Evolutionary conservation across 2,888 invertebrate species (phyloP).

Genomic region (Morpho helenor): DNA sequence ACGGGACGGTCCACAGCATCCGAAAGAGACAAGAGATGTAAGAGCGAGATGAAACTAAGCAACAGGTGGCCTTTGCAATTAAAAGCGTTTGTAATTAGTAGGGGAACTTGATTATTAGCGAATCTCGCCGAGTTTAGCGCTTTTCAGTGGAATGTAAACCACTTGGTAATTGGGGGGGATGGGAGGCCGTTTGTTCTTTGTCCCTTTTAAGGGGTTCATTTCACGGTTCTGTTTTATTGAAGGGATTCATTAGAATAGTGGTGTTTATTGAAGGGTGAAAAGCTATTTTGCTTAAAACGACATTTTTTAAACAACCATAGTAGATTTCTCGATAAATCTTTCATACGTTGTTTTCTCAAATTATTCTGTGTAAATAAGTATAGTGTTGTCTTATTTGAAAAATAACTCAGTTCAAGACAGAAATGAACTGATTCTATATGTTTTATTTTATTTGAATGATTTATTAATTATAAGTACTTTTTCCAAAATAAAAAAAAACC

Average conservation of each 20-base stretch:
- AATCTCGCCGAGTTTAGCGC: constrained; percentile 61
- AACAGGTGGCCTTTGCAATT: constrained; percentile 77
- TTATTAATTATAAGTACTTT: no score
- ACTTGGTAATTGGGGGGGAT: constrained; percentile 51
- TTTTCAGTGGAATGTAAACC: constrained; percentile 66
- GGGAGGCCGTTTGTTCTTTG: constrained; percentile 25
- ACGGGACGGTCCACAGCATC: constrained; percentile 70
- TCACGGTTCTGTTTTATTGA: constrained; percentile 17
- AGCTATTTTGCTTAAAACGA: no score
- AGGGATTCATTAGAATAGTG: neutral
- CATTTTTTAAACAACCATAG: no score
- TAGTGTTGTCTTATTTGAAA: no score
- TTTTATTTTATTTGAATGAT: no score
- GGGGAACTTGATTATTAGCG: constrained; percentile 74
- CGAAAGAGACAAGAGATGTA: constrained; percentile 42
- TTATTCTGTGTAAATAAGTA: no score
- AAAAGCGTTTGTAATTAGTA: constrained; percentile 76
- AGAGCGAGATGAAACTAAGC: constrained; percentile 41
- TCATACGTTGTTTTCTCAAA: no score
- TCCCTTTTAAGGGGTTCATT: constrained; percentile 23
- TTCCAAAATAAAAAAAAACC: no score
- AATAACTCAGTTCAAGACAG: no score
- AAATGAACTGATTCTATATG: no score
- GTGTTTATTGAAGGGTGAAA: no score
- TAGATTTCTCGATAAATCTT: no score